A percentile compares a stretch with the other conserved stretches of the same genome.
Conservation (phyloP, 2,888 invertebrate genomes). For the Odontocerum albicorne region DNA sequence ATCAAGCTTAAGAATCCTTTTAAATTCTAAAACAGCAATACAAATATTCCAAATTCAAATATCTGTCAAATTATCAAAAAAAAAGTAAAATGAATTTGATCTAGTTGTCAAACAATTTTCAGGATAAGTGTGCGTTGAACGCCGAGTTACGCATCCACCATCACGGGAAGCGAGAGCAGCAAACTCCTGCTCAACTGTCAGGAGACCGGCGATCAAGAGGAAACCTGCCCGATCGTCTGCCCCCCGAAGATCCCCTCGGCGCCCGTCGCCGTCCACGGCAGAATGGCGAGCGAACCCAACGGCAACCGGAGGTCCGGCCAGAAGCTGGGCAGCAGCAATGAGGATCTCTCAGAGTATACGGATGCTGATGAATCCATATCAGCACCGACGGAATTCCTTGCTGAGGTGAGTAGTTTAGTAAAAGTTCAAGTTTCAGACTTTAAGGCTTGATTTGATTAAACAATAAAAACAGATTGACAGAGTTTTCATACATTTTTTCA, state of each 20-base stretch:
- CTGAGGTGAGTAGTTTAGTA: constrained; percentile 67
- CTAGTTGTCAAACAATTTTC: too few relatives aligned
- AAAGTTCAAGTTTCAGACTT: too few relatives aligned
- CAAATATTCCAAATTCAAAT: too few relatives aligned
- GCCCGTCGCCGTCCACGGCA: background rate
- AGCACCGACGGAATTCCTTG: constrained; percentile 75
- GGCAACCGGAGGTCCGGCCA: constrained; percentile 28
- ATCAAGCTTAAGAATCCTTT: too few relatives aligned
- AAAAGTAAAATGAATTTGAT: too few relatives aligned
- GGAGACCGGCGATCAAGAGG: background rate
- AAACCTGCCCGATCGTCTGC: too few relatives aligned
- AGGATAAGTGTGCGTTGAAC: too few relatives aligned
- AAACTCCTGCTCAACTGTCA: constrained; percentile 4
- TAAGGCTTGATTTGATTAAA: too few relatives aligned
- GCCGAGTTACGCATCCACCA: too few relatives aligned
- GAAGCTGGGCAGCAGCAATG: constrained; percentile 58
- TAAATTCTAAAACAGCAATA: too few relatives aligned
- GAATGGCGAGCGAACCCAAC: constrained; percentile 16
- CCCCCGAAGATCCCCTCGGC: constrained; percentile 5
- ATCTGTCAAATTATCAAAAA: too few relatives aligned
- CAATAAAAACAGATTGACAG: too few relatives aligned
- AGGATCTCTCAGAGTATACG: constrained; percentile 69
- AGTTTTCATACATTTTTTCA: background rate
- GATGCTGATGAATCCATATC: constrained; percentile 73
- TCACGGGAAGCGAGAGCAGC: constrained; percentile 19